Conservation (phyloP, 2,113 vertebrate genomes). For the Cygnus atratus region DNA sequence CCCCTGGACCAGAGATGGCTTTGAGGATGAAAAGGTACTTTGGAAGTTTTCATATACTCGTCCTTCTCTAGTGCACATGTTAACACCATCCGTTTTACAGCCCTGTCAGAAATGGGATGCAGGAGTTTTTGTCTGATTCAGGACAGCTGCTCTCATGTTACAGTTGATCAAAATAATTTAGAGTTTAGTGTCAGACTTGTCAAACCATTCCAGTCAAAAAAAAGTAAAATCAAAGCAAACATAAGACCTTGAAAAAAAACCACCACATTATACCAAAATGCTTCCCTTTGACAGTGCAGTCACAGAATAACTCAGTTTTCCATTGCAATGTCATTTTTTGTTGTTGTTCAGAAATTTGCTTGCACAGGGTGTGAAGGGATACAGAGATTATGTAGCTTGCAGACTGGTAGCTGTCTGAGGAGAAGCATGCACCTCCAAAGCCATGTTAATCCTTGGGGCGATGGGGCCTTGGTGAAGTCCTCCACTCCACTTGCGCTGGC, state of each 20-base stretch:
- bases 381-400: not conserved
- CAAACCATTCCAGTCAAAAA: not conserved
- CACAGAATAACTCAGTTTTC: not conserved
- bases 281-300: not conserved
- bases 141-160: not conserved
- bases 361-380: not conserved
- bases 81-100: not conserved
- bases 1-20: not conserved
- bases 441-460: not conserved
- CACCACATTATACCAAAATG: not conserved
- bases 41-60: not conserved
- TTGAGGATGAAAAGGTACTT: not conserved
- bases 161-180: not conserved
- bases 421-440: not conserved
- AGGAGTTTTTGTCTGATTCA: not conserved
- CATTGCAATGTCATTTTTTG: not conserved
- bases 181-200: not conserved
- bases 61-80: not conserved
- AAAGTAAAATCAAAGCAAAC: not conserved
- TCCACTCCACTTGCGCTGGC: not conserved
- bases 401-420: not conserved
- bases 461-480: not conserved
- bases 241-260: not conserved
- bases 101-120: not conserved
- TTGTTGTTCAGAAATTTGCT: not conserved